Percentiles rank a stretch among this genome's conserved stretches.
Evolutionary conservation across 2,797 vertebrate species (phyloP).

Genomic region (Mormyrus proboscirostris): DNA sequence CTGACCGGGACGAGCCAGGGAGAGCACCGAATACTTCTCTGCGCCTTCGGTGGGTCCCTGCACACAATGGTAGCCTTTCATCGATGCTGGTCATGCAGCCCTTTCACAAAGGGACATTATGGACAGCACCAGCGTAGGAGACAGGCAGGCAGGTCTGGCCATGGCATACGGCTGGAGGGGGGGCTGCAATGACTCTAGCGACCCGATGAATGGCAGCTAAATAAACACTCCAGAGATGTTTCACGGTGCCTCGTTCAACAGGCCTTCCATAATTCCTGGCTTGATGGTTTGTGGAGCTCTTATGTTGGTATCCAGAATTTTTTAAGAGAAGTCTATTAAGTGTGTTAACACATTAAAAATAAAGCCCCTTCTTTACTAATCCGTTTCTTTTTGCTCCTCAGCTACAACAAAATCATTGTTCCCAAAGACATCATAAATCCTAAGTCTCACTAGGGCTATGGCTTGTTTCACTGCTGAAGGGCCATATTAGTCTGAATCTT

Average conservation of each 20-base stretch:
- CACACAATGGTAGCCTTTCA: slow-evolving; percentile 42
- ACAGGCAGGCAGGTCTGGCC: background rate
- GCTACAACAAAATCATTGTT: background rate
- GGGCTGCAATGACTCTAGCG: background rate
- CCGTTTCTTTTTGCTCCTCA: background rate
- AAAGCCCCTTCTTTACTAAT: background rate
- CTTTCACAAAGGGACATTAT: slow-evolving; percentile 1
- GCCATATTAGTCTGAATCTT: background rate
- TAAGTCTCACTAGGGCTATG: background rate
- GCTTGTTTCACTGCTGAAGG: background rate
- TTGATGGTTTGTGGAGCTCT: background rate
- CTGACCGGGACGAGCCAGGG: background rate
- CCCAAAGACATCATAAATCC: background rate
- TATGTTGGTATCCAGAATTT: background rate
- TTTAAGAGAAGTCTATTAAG: background rate
- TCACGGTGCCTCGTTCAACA: background rate
- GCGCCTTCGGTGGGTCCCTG: background rate
- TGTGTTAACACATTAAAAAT: background rate
- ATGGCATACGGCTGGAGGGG: background rate
- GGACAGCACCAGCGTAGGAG: background rate
- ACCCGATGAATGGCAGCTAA: background rate
- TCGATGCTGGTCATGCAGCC: background rate
- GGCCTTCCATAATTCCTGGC: background rate
- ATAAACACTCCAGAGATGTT: background rate
- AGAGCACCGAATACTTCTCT: background rate